Percentiles rank a stretch among this genome's conserved stretches.
Evolutionary conservation across 2,797 vertebrate genomes (phyloP).

Genomic region (Cottoperca gobio): DNA sequence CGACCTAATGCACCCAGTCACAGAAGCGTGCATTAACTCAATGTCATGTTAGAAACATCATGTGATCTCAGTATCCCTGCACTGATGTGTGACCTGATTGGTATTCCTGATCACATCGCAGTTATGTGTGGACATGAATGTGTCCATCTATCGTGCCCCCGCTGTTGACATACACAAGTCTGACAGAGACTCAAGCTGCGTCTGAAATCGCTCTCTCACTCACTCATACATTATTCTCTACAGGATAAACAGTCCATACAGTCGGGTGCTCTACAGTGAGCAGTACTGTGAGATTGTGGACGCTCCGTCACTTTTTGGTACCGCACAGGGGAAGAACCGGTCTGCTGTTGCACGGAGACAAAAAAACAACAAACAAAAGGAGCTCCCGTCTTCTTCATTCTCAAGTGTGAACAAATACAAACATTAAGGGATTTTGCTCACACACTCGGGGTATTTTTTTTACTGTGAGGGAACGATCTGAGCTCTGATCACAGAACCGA

Average conservation of each 20-base stretch:
- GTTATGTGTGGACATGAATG: neutral
- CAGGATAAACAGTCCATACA: neutral
- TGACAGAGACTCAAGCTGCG: neutral
- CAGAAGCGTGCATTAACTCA: neutral
- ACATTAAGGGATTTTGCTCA: neutral
- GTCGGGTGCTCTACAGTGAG: no score
- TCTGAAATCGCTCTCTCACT: neutral
- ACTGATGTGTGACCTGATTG: neutral
- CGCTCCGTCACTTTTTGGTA: no score
- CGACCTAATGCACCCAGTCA: neutral
- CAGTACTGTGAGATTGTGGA: no score
- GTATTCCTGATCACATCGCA: slow-evolving; percentile 3
- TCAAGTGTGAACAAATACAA: neutral
- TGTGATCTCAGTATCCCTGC: neutral
- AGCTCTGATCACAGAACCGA: neutral
- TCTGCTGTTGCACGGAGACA: neutral
- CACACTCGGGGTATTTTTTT: neutral
- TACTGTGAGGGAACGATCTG: neutral
- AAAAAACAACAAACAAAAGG: neutral
- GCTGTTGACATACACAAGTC: neutral
- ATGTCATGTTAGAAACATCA: neutral
- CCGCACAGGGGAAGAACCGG: neutral
- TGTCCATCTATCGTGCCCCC: neutral
- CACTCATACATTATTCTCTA: neutral
- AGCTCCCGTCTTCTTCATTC: neutral